These are phyloP conservation scores for Euplexia lucipara DNA, from an alignment of 2,888 invertebrate genomes.

Conservation along the genomic window DNA sequence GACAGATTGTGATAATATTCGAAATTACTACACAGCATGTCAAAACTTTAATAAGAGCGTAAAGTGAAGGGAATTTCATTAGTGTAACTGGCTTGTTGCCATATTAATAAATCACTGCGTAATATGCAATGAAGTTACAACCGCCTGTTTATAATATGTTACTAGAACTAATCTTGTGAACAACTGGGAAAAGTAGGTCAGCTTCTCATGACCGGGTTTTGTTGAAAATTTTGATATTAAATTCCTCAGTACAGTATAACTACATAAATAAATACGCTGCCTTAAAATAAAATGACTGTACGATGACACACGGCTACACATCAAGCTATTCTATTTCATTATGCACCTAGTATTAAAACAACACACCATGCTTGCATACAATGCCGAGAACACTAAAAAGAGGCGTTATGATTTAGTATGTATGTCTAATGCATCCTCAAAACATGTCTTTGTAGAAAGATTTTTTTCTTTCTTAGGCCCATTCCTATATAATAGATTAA, in stretches of 20 bases:
- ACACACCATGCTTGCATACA: too few relatives aligned
- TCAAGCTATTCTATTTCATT: too few relatives aligned
- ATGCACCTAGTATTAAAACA: too few relatives aligned
- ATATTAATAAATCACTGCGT: constrained; percentile 53
- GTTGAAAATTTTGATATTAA: neutral
- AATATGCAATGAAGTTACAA: constrained; percentile 29
- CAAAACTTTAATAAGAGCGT: constrained; percentile 16
- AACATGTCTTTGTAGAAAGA: too few relatives aligned
- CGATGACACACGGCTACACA: too few relatives aligned
- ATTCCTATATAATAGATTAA: too few relatives aligned
- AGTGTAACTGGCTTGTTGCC: constrained; percentile 43
- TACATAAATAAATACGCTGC: neutral
- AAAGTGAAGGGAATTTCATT: constrained; percentile 53
- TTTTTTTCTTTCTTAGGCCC: too few relatives aligned
- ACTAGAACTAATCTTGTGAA: constrained; percentile 24
- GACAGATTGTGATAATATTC: constrained; percentile 20
- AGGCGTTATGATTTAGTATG: too few relatives aligned
- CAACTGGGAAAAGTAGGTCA: constrained; percentile 29
- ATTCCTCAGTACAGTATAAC: neutral
- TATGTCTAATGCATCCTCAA: too few relatives aligned
- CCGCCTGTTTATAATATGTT: neutral
- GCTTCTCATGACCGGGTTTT: neutral
- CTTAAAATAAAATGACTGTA: too few relatives aligned
- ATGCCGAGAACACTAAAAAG: too few relatives aligned
- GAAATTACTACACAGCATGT: constrained; percentile 10